Evolutionary conservation across 1,140 invertebrate genomes (phyloP).

Genomic region (Ooceraea biroi): DNA sequence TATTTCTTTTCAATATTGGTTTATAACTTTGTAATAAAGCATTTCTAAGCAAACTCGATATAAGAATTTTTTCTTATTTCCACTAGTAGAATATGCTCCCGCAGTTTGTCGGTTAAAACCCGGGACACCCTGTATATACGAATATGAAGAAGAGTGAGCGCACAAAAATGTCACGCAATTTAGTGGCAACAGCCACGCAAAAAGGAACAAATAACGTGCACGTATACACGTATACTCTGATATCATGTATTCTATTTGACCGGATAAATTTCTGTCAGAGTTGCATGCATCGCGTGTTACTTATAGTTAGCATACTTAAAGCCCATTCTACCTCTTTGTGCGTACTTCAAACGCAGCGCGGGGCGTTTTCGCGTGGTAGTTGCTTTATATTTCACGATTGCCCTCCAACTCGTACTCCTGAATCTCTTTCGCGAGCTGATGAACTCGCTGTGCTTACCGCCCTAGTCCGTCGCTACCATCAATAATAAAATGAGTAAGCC

Average conservation of each 20-base stretch:
- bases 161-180: constrained; percentile 33
- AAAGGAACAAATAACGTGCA: neutral
- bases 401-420: constrained; percentile 19
- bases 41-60: too few species aligned
- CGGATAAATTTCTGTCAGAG: constrained; percentile 50
- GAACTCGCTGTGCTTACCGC: constrained; percentile 62
- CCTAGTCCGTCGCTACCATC: neutral
- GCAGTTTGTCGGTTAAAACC: too few species aligned
- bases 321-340: constrained; percentile 23
- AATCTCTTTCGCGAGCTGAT: constrained; percentile 66
- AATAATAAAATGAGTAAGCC: constrained; percentile 63
- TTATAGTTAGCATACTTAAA: constrained; percentile 37
- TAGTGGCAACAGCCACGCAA: neutral
- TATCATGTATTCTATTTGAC: constrained; percentile 43
- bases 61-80: too few species aligned
- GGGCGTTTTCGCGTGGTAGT: constrained; percentile 27
- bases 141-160: neutral
- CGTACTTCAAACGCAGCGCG: constrained; percentile 4
- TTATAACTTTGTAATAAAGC: too few species aligned
- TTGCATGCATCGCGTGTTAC: constrained; percentile 24
- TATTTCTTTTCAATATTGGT: too few species aligned
- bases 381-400: constrained; percentile 68
- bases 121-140: neutral
- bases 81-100: too few species aligned
- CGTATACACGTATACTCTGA: neutral